A percentile compares a stretch with the other conserved stretches of the same genome.
These are phyloP conservation scores for Fopius arisanus DNA, from an alignment of 1,140 invertebrate species.

Conservation along the genomic window DNA sequence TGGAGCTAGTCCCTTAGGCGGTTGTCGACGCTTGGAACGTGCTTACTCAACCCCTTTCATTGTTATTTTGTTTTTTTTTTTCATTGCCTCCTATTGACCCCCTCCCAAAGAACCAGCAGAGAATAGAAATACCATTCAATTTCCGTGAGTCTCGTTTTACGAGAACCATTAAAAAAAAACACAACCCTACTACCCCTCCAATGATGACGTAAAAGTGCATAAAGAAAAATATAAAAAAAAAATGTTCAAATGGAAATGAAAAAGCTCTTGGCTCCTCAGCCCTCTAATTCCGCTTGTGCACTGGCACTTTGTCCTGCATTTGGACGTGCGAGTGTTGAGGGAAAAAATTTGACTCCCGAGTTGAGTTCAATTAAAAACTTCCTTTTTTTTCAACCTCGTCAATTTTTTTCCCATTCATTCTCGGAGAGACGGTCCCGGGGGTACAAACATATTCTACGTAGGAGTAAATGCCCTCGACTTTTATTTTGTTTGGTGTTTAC, in stretches of 20 bases:
- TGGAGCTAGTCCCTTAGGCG: background rate
- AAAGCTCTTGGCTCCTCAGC: conserved; percentile 2
- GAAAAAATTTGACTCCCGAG: background rate
- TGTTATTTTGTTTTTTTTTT: conserved; percentile 9
- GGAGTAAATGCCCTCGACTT: too few species aligned
- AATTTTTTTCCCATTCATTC: background rate
- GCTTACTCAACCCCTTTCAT: background rate
- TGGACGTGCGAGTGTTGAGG: background rate
- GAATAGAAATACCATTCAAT: conserved; percentile 1
- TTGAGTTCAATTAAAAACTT: background rate
- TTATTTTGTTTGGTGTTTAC: too few species aligned
- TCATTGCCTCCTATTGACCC: background rate
- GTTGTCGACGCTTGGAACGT: background rate
- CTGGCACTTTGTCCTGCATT: background rate
- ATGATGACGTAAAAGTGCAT: conserved; percentile 6
- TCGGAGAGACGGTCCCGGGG: too few species aligned
- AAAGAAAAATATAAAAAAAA: background rate
- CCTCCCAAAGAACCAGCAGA: background rate
- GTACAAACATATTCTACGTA: too few species aligned
- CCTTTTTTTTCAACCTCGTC: background rate
- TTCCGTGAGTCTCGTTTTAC: conserved; percentile 5
- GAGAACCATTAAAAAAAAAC: background rate
- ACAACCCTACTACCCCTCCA: background rate
- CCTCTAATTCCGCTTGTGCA: conserved; percentile 1
- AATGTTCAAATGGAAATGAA: conserved; percentile 2